phyloP scores from a whole-genome alignment of 2,888 invertebrate species.

The Rhagium mordax region DNA sequence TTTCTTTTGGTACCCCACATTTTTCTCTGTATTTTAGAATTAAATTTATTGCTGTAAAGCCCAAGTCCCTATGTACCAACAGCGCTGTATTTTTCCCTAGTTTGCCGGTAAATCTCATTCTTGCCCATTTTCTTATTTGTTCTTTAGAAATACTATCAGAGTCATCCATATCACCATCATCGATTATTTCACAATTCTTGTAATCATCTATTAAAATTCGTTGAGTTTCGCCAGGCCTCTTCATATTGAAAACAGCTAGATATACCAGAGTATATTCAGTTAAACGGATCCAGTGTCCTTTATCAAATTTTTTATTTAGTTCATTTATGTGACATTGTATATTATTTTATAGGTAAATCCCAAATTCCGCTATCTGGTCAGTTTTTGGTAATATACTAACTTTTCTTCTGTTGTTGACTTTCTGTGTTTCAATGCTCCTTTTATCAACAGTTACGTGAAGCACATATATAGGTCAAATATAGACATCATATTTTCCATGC shows the following conservation, averaged over 20 bases:
- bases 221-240: too few relatives aligned
- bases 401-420: conserved; percentile 14
- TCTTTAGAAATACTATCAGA: not conserved
- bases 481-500: conserved; percentile 17
- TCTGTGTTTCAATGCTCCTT: not conserved
- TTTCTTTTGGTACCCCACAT: too few relatives aligned
- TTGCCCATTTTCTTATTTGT: too few relatives aligned
- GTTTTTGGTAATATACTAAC: not conserved
- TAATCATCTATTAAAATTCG: conserved; percentile 1
- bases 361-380: conserved; percentile 7
- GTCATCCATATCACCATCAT: not conserved
- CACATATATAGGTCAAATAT: not conserved
- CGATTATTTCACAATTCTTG: not conserved
- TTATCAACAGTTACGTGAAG: too few relatives aligned
- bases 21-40: too few relatives aligned
- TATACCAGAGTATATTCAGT: not conserved
- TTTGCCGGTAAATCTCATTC: too few relatives aligned
- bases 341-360: conserved; percentile 27
- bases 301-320: conserved; percentile 5
- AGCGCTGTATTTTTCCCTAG: too few relatives aligned
- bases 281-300: conserved; percentile 14
- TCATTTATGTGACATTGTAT: not conserved
- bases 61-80: too few relatives aligned
- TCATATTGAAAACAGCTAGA: not conserved
- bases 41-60: too few relatives aligned